Evolutionary conservation across 2,797 vertebrate genomes (phyloP).

Genomic region (Pogoniulus pusillus): DNA sequence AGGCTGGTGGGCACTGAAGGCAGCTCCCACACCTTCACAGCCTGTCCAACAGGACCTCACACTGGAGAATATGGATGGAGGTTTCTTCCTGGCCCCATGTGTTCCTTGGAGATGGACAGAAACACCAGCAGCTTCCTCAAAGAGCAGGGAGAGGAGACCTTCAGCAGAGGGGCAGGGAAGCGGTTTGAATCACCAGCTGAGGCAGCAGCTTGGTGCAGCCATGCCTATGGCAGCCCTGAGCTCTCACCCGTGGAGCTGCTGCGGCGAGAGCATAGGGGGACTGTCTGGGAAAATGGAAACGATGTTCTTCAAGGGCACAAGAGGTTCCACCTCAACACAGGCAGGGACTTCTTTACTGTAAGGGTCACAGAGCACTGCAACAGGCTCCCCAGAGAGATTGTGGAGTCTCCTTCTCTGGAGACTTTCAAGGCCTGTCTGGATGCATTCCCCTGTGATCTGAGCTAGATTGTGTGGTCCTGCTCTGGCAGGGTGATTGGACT

Average conservation of each 20-base stretch:
- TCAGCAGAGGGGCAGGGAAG: accelerated
- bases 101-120: not conserved
- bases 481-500: too few species aligned
- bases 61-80: not conserved
- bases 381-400: too few species aligned
- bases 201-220: not conserved
- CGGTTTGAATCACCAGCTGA: not conserved
- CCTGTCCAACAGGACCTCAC: not conserved
- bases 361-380: too few species aligned
- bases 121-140: not conserved
- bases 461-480: too few species aligned
- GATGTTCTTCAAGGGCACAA: not conserved
- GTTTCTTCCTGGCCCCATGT: not conserved
- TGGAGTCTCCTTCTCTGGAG: too few species aligned
- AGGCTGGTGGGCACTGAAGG: not conserved
- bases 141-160: not conserved
- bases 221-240: not conserved
- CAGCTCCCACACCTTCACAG: not conserved
- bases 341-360: too few species aligned
- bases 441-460: too few species aligned
- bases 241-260: accelerated
- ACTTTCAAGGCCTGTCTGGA: too few species aligned
- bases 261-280: accelerated
- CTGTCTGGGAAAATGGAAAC: not conserved
- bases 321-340: too few species aligned